A percentile compares a stretch with the other conserved stretches of the same genome.
Conservation (phyloP, 2,888 invertebrate species). For the Anorthoa munda region DNA sequence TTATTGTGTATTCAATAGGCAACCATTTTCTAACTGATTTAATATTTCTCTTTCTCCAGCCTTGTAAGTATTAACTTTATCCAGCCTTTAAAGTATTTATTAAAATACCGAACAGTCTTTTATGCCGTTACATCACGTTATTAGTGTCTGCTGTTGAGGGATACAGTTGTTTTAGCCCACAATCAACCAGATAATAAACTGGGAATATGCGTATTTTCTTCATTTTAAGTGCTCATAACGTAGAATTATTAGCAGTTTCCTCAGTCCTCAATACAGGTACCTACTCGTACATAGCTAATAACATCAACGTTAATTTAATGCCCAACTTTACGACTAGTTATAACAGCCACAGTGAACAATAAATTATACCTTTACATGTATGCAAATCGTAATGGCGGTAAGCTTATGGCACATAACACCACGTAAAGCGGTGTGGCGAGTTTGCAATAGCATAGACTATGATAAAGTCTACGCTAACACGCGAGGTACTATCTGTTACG, state of each 20-base stretch:
- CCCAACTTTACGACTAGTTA: slow-evolving; percentile 50
- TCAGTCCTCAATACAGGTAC: slow-evolving; percentile 32
- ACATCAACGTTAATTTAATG: slow-evolving; percentile 47
- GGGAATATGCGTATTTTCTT: neutral
- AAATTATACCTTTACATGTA: slow-evolving; percentile 59
- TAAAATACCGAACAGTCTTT: too few species aligned
- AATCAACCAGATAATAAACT: neutral
- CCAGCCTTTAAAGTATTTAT: too few species aligned
- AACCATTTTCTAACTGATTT: neutral
- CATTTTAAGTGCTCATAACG: slow-evolving; percentile 15
- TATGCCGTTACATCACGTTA: neutral
- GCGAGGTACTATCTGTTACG: slow-evolving; percentile 66
- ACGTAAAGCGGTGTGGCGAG: slow-evolving; percentile 59
- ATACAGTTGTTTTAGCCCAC: neutral
- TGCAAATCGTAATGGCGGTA: slow-evolving; percentile 62
- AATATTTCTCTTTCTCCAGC: neutral
- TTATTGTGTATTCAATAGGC: neutral
- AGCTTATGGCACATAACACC: slow-evolving; percentile 60
- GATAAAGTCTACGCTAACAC: slow-evolving; percentile 62
- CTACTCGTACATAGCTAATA: slow-evolving; percentile 32
- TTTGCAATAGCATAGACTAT: slow-evolving; percentile 62
- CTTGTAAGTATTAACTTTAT: neutral
- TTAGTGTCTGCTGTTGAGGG: too few species aligned
- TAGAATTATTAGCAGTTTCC: slow-evolving; percentile 24
- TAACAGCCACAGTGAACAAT: slow-evolving; percentile 45